A percentile compares a stretch with the other conserved stretches of the same genome.
These are phyloP conservation scores for Pelmatolapia mariae DNA, from an alignment of 2,113 vertebrate genomes.

Conservation along the genomic window DNA sequence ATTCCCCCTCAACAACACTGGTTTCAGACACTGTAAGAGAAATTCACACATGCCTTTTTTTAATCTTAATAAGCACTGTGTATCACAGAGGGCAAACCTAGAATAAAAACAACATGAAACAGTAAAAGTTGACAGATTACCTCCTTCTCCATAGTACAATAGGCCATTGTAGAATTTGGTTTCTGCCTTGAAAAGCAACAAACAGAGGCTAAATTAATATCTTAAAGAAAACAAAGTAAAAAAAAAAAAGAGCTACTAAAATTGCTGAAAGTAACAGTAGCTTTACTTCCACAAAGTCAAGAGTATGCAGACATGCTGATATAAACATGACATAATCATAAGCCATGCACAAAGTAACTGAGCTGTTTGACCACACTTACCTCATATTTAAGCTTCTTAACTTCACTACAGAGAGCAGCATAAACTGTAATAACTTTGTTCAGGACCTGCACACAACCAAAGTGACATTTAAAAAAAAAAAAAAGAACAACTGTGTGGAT, in stretches of 20 bases:
- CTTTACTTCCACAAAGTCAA: not conserved
- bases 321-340: not conserved
- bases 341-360: not conserved
- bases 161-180: slow-evolving; percentile 97
- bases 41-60: not conserved
- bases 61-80: accelerated
- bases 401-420: slow-evolving; percentile 96
- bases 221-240: not conserved
- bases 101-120: not conserved
- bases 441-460: slow-evolving; percentile 76
- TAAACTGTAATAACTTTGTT: slow-evolving; percentile 99
- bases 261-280: not conserved
- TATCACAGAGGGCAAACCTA: not conserved
- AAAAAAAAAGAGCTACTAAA: not conserved
- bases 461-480: not conserved
- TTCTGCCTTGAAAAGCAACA: slow-evolving; percentile 81
- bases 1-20: slow-evolving; percentile 90
- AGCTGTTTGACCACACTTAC: slow-evolving; percentile 59
- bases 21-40: slow-evolving; percentile 81
- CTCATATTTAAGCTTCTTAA: slow-evolving; percentile 97
- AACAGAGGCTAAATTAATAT: not conserved
- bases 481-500: not conserved
- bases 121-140: slow-evolving; percentile 63
- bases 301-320: accelerated
- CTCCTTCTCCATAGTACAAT: slow-evolving; percentile 97